These are phyloP conservation scores for Ara ararauna DNA, from an alignment of 2,797 vertebrate species.

Conservation along the genomic window DNA sequence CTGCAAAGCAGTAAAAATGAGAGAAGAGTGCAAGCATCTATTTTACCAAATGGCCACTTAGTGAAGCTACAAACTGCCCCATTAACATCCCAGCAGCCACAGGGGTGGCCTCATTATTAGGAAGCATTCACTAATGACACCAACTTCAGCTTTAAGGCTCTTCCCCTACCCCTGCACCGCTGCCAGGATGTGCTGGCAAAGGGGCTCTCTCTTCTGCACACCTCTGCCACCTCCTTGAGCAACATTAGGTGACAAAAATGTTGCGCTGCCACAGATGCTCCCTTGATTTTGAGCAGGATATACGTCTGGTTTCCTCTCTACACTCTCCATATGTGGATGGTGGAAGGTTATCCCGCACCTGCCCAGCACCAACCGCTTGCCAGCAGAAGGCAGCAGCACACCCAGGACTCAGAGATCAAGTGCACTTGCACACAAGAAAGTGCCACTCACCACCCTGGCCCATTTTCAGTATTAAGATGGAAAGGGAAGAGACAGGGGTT, in stretches of 20 bases:
- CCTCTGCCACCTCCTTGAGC: not conserved
- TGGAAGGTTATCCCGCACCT: not conserved
- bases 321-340: rapidly evolving
- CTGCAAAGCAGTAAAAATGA: not conserved
- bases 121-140: not conserved
- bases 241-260: not conserved
- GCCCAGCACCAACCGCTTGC: not conserved
- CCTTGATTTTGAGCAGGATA: not conserved
- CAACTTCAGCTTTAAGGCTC: not conserved
- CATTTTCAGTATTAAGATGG: not conserved
- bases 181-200: not conserved
- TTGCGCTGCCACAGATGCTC: not conserved
- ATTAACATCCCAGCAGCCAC: not conserved
- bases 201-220: not conserved
- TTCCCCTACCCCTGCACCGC: rapidly evolving
- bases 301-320: rapidly evolving
- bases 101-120: not conserved
- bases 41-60: not conserved
- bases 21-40: not conserved
- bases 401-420: not conserved
- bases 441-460: rapidly evolving
- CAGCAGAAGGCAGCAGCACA: not conserved
- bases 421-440: not conserved
- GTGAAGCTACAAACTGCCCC: not conserved
- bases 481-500: not conserved